These are phyloP conservation scores for Cacoxenus indagator DNA, from an alignment of 2,888 invertebrate species.

Conservation along the genomic window DNA sequence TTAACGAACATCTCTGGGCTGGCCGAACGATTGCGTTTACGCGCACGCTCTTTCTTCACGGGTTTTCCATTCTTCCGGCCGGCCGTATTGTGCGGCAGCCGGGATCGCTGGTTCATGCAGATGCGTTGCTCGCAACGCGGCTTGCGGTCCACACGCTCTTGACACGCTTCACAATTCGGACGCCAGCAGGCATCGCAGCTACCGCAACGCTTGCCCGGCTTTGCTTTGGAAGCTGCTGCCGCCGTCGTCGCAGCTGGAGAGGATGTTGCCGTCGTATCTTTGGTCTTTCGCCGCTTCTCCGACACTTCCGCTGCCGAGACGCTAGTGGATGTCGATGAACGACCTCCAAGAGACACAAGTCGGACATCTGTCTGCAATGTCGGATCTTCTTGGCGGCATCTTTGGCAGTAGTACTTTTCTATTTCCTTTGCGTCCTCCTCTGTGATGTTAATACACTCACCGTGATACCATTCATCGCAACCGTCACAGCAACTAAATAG, in stretches of 20 bases:
- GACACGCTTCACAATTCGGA: constrained; percentile 67
- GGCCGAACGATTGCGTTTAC: constrained; percentile 59
- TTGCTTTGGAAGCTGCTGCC: constrained; percentile 23
- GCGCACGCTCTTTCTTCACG: constrained; percentile 53
- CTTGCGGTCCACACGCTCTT: constrained; percentile 67
- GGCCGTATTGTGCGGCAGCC: neutral
- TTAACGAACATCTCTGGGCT: constrained; percentile 68
- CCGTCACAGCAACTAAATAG: constrained; percentile 89
- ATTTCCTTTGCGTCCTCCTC: constrained; percentile 94
- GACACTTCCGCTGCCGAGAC: constrained; percentile 31
- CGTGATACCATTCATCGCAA: constrained; percentile 99
- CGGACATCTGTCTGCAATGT: constrained; percentile 76
- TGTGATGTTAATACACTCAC: constrained; percentile 96
- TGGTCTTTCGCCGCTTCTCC: constrained; percentile 47
- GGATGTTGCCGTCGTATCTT: constrained; percentile 27
- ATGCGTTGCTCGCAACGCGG: constrained; percentile 73
- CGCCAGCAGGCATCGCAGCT: constrained; percentile 80
- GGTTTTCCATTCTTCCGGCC: constrained; percentile 59
- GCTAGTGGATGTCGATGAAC: constrained; percentile 39
- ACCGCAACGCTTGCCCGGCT: constrained; percentile 75
- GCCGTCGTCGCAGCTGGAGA: neutral
- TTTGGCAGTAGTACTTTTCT: constrained; percentile 92
- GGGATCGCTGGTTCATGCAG: constrained; percentile 62
- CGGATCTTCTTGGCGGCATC: constrained; percentile 87
- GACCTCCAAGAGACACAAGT: constrained; percentile 61